Base-by-base conservation (phyloP, 2,888 invertebrate species). In the Onchidella celtica region DNA sequence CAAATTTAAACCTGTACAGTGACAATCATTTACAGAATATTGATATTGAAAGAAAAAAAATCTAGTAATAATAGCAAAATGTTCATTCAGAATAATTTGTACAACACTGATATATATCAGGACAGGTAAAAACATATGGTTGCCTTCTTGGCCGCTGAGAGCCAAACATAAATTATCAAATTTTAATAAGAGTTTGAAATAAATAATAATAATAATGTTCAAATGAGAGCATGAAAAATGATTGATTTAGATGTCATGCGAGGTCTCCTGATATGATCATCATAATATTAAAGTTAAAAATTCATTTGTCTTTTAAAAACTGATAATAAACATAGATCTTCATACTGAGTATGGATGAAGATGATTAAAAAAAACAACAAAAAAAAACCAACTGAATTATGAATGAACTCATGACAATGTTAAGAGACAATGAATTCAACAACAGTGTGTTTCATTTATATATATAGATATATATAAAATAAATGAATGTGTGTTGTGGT, bases 81-180 rank as follows among this genome's bases (percentile, higher is more conserved):
- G n/a, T 4, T 11, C 29, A 73, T 59, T 61, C n/a, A 61, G 73
- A 34, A 61, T 47, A 73, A 24, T 59, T 73, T 59, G 36, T 38
- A 61, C 61, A 73, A 73, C 36, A 61, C 17, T 27, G 36, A 61
- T 24, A 59, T 72, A 73, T 36, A 73, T 38, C 73, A 73, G 47
- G 17, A 47, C 47, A 47, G 17, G 47, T 47, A 47, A 47, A 47
- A 36, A 0, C 17, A 57, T 36, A 1, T 72, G 66, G 66, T 76
- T 66, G 66, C 76, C 77, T 68, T 34, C 6, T 55, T 77, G 77
- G 66, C 66, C 27, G 27, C 14, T 68, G 77, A 68, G 24, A 77
- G 68, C 77, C 77, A 77, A 77, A 55, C 40, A 9, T 66, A 66
- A 29, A 66, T 29, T 29, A 3, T 66, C 11, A 24, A 29, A 66